Base-by-base conservation (phyloP, 2,113 vertebrate genomes). In the Myxocyprinus asiaticus region DNA sequence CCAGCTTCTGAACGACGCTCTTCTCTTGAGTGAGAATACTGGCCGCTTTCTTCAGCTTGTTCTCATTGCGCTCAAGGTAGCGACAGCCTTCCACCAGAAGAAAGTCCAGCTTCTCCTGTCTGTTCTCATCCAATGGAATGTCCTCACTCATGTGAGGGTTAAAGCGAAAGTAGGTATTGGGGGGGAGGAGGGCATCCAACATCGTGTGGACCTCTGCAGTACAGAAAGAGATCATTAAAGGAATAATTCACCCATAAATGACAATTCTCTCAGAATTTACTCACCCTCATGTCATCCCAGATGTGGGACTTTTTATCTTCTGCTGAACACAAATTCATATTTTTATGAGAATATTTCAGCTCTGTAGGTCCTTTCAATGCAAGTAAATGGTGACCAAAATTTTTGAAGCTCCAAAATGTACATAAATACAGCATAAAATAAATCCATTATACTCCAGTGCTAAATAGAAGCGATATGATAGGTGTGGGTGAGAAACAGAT, bases 111-210 rank as follows among this genome's bases (percentile, higher is more conserved):
- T 95, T 95, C 88, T 99, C 97, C 12, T 89, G 87, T 4, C 95
- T 94, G 88, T 87, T 98, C 90, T 99, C 97, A 88, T 99, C 96
- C 81, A 99, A 72, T 67, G 95, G 88, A 88, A 97, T 92, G 85
- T 99, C 97, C 88, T 98, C 96, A 79, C 91, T 95, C 94, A 98
- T 93, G 61, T 95, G 90, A 62, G 97, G 95, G 89, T 99, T 99
- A 90, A 99, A 97, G 86, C 97, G 95, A 90, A 98, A 99, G 77
- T 99, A 99, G 6, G 94, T 96, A 81, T 98, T 92, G 0, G 95
- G 89, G 44, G 96, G 96, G 53, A 99, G 91, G 12, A 99, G 91
- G 1, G 95, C 97, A 58, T 99, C 97, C 87, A 99, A 91, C 94
- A 97, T 98, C 77, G 94, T 90, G 87, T 99, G 97, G 78, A 99